Evolutionary conservation across 2,113 vertebrate species (phyloP).

Genomic region (Rhineura floridana): DNA sequence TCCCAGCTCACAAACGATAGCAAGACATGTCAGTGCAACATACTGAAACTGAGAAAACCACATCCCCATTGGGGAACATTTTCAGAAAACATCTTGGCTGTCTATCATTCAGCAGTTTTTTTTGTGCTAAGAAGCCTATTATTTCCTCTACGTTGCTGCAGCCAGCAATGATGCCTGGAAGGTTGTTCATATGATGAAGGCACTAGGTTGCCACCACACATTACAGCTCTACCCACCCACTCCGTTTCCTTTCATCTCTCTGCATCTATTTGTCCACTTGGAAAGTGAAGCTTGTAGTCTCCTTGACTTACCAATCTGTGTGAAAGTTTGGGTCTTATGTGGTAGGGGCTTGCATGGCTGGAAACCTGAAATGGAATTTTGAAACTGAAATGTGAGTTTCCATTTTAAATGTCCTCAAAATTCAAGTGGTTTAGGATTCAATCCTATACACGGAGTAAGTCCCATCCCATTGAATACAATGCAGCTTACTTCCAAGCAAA

Average conservation of each 20-base stretch:
- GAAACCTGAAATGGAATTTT: background rate
- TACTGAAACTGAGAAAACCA: conserved; percentile 3
- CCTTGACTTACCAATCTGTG: background rate
- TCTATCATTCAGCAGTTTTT: background rate
- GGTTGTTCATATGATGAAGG: background rate
- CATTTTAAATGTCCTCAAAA: background rate
- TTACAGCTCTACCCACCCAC: background rate
- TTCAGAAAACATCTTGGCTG: background rate
- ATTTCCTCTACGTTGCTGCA: background rate
- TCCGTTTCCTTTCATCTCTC: background rate
- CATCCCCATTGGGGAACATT: background rate
- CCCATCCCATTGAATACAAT: too few species aligned
- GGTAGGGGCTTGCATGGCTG: background rate
- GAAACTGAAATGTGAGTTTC: background rate
- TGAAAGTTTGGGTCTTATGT: background rate
- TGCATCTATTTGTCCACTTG: background rate
- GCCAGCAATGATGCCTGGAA: background rate
- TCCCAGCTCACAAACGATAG: background rate
- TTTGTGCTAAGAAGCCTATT: background rate
- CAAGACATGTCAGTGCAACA: background rate
- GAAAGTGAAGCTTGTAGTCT: background rate
- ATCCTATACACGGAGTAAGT: too few species aligned
- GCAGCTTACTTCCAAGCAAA: too few species aligned
- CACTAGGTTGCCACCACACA: background rate
- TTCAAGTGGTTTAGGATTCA: too few species aligned